These are phyloP conservation scores for Lymantria dispar DNA, from an alignment of 2,888 invertebrate species.

Conservation along the genomic window DNA sequence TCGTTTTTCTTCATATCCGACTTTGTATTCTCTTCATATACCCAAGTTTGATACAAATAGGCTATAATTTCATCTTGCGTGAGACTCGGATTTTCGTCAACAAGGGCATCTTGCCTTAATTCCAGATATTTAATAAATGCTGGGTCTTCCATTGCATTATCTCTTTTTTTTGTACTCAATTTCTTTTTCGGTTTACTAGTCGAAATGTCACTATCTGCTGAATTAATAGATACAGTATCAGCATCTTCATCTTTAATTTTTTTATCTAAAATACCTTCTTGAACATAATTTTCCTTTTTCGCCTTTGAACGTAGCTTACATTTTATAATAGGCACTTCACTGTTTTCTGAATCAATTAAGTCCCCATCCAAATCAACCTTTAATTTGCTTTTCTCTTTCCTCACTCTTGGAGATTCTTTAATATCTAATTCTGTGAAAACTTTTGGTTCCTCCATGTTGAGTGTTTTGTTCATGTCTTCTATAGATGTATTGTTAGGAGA, in stretches of 20 bases:
- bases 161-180: conserved; percentile 22
- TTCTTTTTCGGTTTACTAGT: conserved; percentile 40
- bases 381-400: conserved; percentile 1
- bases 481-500: background rate
- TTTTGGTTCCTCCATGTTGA: background rate
- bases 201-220: conserved; percentile 43
- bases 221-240: conserved; percentile 39
- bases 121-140: conserved; percentile 78
- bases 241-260: conserved; percentile 36
- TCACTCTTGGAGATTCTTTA: conserved; percentile 2
- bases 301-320: conserved; percentile 30
- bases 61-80: conserved; percentile 67
- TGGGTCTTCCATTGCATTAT: conserved; percentile 47
- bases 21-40: conserved; percentile 41
- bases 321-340: conserved; percentile 29
- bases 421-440: conserved; percentile 7
- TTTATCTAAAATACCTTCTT: conserved; percentile 13
- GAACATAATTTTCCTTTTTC: conserved; percentile 18
- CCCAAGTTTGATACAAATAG: conserved; percentile 78
- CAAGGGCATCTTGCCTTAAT: conserved; percentile 68
- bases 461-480: background rate
- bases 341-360: conserved; percentile 38
- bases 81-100: conserved; percentile 78
- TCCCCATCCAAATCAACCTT: conserved; percentile 27
- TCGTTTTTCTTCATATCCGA: conserved; percentile 49